Base-by-base conservation (phyloP, 2,113 vertebrate genomes). In the Forbesichthys agassizii region DNA sequence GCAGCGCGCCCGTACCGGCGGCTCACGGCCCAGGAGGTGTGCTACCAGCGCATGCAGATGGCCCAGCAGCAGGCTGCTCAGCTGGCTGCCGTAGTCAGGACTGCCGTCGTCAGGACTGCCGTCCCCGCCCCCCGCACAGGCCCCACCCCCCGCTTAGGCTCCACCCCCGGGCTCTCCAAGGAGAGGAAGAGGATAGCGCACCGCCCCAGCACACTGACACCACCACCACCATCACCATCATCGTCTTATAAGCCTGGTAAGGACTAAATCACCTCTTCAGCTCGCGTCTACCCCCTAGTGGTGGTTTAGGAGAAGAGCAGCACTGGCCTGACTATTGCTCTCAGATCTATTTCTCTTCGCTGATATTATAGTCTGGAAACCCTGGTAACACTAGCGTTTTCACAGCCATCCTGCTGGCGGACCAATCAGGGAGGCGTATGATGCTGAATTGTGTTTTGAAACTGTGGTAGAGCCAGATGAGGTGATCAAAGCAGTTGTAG, bases 171-270 rank as follows among this genome's bases (percentile, higher is more conserved):
- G 72, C 81, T 53, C 71, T 88, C 93, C 1, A 95, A 94, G 48
- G 95, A 95, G 75, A 97, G 88, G 90, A 95, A 85, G 78, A 94
- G 96, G 82, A 93, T 98, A 10, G 96, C 96, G 3, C 96, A 98
- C 11, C 88, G 93, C 62, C 95, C 97, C 71, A 93, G 85, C 68
- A 83, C 88, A 12, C 79, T 75, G 49, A 63, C 69, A 0, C 4
- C 48, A 27, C 27, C 27, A 27, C 27, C 27, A 27, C 27, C 27
- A 20, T 20, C 20, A 20, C 20, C 20, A 27, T 27, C 27, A 42
- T 52, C 88, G 5, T 75, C 90, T 9, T 69, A 88, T n/a, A 93
- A 88, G 68, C 82, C 89, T 63, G 85, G 94, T 96, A 92, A 1
- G 77, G 56, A 48, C 0, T 0, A 2, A 18, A 42, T 47, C 47